These are phyloP conservation scores for Heliothis virescens DNA, from an alignment of 1,140 invertebrate genomes.

Conservation along the genomic window DNA sequence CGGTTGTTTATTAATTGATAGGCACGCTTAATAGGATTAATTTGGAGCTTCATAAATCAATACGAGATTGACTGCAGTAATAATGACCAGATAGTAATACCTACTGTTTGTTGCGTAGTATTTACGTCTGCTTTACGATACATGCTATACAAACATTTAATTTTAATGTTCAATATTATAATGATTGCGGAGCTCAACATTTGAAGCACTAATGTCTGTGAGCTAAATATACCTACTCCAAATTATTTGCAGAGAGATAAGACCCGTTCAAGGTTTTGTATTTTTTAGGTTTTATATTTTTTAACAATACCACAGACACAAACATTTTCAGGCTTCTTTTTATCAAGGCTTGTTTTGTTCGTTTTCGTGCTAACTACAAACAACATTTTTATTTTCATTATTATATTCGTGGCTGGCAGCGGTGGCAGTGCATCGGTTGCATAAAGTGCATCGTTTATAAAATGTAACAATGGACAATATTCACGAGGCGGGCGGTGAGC, in stretches of 20 bases:
- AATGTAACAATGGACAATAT: slow-evolving; percentile 49
- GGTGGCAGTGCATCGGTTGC: slow-evolving; percentile 27
- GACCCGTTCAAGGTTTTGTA: neutral
- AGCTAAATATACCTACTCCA: too few species aligned
- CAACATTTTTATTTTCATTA: slow-evolving; percentile 36
- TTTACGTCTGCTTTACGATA: too few species aligned
- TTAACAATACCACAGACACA: neutral
- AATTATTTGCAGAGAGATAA: too few species aligned
- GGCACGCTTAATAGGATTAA: slow-evolving; percentile 26
- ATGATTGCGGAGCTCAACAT: too few species aligned
- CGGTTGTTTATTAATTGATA: slow-evolving; percentile 35
- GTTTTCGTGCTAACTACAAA: slow-evolving; percentile 32
- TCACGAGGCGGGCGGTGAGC: slow-evolving; percentile 48
- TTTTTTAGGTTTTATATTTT: neutral
- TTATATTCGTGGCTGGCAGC: slow-evolving; percentile 30
- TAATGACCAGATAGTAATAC: neutral
- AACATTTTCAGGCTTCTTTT: neutral
- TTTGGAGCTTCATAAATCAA: slow-evolving; percentile 22
- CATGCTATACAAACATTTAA: too few species aligned
- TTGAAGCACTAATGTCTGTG: too few species aligned
- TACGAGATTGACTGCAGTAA: slow-evolving; percentile 21
- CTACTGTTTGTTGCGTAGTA: too few species aligned
- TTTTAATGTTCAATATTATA: too few species aligned
- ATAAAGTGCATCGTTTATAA: slow-evolving; percentile 50
- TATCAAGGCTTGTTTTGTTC: slow-evolving; percentile 10